These are phyloP conservation scores for Eufriesea mexicana DNA, from an alignment of 1,140 invertebrate species.

Conservation along the genomic window DNA sequence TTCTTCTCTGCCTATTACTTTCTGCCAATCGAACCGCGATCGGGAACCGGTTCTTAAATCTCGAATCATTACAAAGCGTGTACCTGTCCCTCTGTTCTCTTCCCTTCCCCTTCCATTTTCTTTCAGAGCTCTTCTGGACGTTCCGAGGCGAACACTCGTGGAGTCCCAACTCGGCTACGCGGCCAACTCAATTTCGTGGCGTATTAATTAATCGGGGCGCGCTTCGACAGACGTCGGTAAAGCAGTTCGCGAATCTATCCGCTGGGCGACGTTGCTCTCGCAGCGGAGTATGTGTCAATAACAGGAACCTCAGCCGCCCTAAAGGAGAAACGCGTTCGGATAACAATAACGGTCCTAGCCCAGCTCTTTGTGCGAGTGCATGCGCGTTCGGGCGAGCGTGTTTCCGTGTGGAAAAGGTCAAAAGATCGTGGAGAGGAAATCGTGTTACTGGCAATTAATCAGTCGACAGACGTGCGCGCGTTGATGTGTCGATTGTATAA, in stretches of 20 bases:
- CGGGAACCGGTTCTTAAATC: constrained; percentile 41
- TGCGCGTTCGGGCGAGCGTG: neutral
- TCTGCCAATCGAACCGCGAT: constrained; percentile 18
- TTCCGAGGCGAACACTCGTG: neutral
- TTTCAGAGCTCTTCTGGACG: neutral
- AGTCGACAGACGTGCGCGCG: neutral
- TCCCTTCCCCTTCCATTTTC: neutral
- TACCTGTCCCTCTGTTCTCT: neutral
- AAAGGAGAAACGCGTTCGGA: constrained; percentile 13
- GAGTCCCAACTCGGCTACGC: neutral
- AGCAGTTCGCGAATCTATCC: constrained; percentile 11
- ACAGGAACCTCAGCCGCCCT: constrained; percentile 4
- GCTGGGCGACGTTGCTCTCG: neutral
- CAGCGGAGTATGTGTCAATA: constrained; percentile 25
- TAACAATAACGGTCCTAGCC: constrained; percentile 8
- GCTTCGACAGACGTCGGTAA: constrained; percentile 5
- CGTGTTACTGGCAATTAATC: constrained; percentile 36
- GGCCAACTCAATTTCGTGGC: neutral
- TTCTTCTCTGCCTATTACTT: constrained; percentile 9
- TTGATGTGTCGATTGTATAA: constrained; percentile 10
- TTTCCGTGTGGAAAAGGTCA: constrained; percentile 32
- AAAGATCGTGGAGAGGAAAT: constrained; percentile 37
- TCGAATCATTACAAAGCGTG: constrained; percentile 8
- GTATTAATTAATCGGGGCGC: constrained; percentile 22
- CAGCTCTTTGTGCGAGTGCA: neutral